A percentile compares a stretch with the other conserved stretches of the same genome.
These are phyloP conservation scores for Canis aureus DNA, from an alignment of 2,113 vertebrate species.

Conservation along the genomic window DNA sequence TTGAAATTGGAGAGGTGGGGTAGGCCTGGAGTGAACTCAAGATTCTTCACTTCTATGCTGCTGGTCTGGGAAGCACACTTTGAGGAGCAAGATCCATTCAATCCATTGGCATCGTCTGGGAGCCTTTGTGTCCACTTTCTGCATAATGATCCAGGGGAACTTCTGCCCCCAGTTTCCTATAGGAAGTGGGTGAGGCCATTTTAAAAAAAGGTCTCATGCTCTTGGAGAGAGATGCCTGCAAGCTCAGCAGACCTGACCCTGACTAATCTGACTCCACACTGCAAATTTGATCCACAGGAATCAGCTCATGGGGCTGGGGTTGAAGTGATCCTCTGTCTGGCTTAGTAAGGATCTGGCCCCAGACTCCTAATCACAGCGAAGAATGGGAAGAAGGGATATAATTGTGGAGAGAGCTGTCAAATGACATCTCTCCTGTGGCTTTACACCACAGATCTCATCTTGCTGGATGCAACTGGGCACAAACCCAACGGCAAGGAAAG, in stretches of 20 bases:
- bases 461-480: not conserved
- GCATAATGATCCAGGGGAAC: not conserved
- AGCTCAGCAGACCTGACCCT: not conserved
- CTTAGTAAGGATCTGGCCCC: not conserved
- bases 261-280: not conserved
- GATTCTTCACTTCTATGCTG: not conserved
- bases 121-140: not conserved
- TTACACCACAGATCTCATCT: conserved; percentile 44
- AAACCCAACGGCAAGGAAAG: not conserved
- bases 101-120: not conserved
- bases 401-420: conserved; percentile 38
- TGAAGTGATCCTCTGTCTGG: not conserved
- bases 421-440: conserved; percentile 20
- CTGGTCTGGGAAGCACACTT: not conserved
- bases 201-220: not conserved
- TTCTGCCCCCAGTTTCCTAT: not conserved
- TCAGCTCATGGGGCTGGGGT: not conserved
- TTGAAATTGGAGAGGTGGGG: not conserved
- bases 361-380: not conserved
- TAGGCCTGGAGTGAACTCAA: not conserved
- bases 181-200: not conserved
- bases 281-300: not conserved
- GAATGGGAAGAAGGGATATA: not conserved
- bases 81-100: not conserved
- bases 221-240: not conserved